Evolutionary conservation across 2,797 vertebrate genomes (phyloP), one percentile per base, ranked within the genome.

Genomic region (Pterois miles): DNA sequence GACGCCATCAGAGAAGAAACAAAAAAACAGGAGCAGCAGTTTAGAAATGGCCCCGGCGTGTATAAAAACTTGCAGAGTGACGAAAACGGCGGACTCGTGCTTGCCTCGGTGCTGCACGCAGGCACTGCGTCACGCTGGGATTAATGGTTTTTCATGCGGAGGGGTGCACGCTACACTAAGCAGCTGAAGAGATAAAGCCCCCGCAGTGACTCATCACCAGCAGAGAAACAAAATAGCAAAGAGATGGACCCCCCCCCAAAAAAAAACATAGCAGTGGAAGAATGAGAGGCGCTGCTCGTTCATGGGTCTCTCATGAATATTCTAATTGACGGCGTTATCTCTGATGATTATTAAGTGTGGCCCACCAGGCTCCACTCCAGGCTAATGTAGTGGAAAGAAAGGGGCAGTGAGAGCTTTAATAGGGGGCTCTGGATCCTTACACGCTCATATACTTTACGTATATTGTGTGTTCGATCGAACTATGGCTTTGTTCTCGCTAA

Each of bases 121-220:
- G 67, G 57, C 80, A 63, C 58, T 81, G 86, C 84, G 80, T 94
- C 92, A 91, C 29, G 68, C 84, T 81, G 85, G 79, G 74, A 83
- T 90, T 89, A 88, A 89, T 90, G 83, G 65, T 82, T 90, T 88
- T 90, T 87, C 71, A 25, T 85, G 89, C 65, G 81, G 86, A 80
- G 87, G 87, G 86, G 82, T 48, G 70, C 74, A 90, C 63, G 89
- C 91, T 87, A 86, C 88, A 71, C 86, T 92, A 88, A 93, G 92
- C 93, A 92, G 91, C 88, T 75, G 88, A 92, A 74, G 78, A 91
- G 93, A 94, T 94, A 88, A 93, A 91, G 71, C 92, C 90, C 93
- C 93, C 83, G 74, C 91, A 85, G 92, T 95, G 94, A 96, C 89
- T 95, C 95, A 95, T 94, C 89, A 77, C 68, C 67, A 80, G 77